Evolutionary conservation across 2,888 invertebrate genomes (phyloP).

Genomic region (Micropterix aruncella): DNA sequence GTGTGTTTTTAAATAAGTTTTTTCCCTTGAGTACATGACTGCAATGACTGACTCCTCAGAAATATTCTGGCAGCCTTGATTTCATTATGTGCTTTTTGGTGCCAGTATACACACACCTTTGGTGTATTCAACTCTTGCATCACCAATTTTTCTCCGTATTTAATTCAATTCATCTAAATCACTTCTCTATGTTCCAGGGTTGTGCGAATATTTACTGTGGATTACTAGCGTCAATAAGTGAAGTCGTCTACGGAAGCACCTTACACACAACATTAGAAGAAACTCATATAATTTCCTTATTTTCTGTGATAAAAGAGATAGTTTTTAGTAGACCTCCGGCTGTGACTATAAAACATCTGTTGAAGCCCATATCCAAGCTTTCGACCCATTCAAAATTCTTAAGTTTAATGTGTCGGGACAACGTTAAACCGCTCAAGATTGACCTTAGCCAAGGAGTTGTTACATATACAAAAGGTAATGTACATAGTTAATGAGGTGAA

Average conservation of each 20-base stretch:
- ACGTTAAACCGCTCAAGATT: neutral
- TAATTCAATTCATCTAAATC: too few relatives aligned
- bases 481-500: too few relatives aligned
- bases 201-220: slow-evolving; percentile 25
- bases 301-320: neutral
- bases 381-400: neutral
- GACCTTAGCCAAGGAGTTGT: neutral
- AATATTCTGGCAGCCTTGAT: neutral
- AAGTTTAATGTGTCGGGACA: neutral
- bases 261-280: neutral
- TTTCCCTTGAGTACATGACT: neutral
- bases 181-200: too few relatives aligned
- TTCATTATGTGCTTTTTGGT: neutral
- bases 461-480: neutral
- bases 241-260: slow-evolving; percentile 9
- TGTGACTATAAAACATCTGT: neutral
- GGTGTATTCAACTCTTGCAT: too few relatives aligned
- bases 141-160: too few relatives aligned
- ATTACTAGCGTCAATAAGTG: slow-evolving; percentile 18
- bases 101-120: too few relatives aligned
- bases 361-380: neutral
- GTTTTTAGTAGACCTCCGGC: neutral
- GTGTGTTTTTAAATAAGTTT: slow-evolving; percentile 2
- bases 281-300: neutral
- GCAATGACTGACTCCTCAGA: neutral